phyloP scores from a whole-genome alignment of 1,140 invertebrate genomes.

The Eueides isabella region DNA sequence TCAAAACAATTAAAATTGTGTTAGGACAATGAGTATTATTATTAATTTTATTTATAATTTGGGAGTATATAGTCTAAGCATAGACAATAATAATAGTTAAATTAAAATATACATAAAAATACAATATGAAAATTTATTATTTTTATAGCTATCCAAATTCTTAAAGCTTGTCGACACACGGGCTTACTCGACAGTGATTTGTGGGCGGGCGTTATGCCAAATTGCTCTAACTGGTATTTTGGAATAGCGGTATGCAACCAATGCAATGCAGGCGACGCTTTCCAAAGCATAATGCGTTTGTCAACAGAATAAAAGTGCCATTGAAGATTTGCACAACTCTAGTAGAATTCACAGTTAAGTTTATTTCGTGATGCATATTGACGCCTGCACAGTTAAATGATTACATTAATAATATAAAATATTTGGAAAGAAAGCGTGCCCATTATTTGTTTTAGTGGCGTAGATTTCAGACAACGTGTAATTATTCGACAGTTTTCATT shows the following conservation, averaged over 20 bases:
- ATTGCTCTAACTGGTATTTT: conserved; percentile 29
- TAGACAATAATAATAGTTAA: not conserved
- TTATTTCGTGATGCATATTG: not conserved
- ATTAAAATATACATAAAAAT: not conserved
- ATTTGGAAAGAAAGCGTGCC: no score
- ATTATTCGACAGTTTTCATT: no score
- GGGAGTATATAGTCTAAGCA: no score
- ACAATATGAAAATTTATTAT: not conserved
- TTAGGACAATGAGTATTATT: no score
- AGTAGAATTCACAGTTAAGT: conserved; percentile 15
- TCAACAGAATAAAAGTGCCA: conserved; percentile 26
- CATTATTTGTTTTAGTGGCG: no score
- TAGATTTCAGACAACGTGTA: no score
- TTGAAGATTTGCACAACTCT: not conserved
- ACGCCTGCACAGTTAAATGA: no score
- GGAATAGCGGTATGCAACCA: conserved; percentile 25
- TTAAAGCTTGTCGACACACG: conserved; percentile 11
- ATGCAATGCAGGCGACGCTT: conserved; percentile 22
- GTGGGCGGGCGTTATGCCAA: conserved; percentile 35
- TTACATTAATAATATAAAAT: no score
- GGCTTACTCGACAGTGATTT: conserved; percentile 35
- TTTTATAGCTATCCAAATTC: conserved; percentile 11
- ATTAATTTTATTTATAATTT: no score
- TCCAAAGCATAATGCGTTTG: conserved; percentile 16
- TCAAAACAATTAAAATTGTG: no score